A percentile compares a stretch with the other conserved stretches of the same genome.
These are phyloP conservation scores for Leptocoma aspasia DNA, from an alignment of 2,113 vertebrate genomes.

Conservation along the genomic window DNA sequence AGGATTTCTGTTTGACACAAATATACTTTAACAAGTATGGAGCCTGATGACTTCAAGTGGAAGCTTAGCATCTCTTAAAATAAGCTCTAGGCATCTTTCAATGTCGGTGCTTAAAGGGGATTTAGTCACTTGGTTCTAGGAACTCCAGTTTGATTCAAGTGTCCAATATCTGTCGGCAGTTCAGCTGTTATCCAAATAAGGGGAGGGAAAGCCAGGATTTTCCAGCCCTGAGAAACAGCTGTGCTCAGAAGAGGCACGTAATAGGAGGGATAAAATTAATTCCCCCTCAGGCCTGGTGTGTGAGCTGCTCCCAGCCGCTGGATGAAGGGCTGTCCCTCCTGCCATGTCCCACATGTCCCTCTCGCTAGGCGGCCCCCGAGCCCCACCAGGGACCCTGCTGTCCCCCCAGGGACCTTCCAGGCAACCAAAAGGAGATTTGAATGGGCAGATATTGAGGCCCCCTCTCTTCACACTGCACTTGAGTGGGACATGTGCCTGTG, in stretches of 20 bases:
- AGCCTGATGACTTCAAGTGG: neutral
- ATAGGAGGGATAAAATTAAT: neutral
- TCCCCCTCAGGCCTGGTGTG: neutral
- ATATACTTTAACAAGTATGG: neutral
- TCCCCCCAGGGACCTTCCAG: neutral
- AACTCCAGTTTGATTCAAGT: conserved; percentile 38
- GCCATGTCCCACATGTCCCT: fast-evolving
- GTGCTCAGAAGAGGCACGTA: neutral
- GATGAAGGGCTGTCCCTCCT: fast-evolving
- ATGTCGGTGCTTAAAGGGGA: conserved; percentile 12
- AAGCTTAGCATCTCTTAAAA: conserved; percentile 60
- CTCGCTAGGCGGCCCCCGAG: conserved; percentile 39
- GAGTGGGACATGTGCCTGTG: fast-evolving
- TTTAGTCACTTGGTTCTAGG: conserved; percentile 36
- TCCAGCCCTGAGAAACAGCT: conserved; percentile 53
- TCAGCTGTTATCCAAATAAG: conserved; percentile 43
- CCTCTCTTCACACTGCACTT: neutral
- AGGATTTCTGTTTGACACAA: neutral
- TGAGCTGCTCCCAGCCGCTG: neutral
- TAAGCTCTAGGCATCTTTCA: neutral
- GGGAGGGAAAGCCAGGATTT: conserved; percentile 48
- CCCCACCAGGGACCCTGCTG: neutral
- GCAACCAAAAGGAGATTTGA: neutral
- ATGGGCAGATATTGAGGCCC: neutral
- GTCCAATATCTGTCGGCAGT: neutral